Base-by-base conservation (phyloP, 2,113 vertebrate species). In the Amblyopsis rosae region DNA sequence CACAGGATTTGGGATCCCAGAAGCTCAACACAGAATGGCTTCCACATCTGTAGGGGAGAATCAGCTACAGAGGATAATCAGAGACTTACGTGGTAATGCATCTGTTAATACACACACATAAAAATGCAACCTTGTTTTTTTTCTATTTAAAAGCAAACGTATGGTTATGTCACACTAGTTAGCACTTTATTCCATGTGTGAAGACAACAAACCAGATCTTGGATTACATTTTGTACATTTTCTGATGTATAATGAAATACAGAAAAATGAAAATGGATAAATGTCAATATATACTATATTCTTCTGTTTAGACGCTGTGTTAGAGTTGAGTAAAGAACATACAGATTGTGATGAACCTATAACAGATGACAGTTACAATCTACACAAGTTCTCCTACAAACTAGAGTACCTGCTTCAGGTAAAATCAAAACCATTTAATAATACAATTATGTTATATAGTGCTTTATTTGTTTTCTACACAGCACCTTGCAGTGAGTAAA, bases 321-420 rank as follows among this genome's bases (percentile, higher is more conserved):
- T 90, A 60, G 96, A 97, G 76, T 78, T 99, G 69, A 93, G 92
- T 85, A 94, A 89, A 83, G 96, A 98, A 77, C 95, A 97, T 82
- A 90, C 82, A 70, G 95, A 96, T 75, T 89, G 77, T n/a, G 94
- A 91, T 15, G 97, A 99, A 64, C 96, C 97, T 0, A 84, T 99
- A 74, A 98, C 96, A 3, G 97, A 99, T 33, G 96, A 99, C 91
- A 95, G 94, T 66, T 64, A 90, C 81, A 97, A 88, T 84, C 90
- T 99, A 79, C 96, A 96, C 75, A 99, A 96, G 79, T 97, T 98
- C 81, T 99, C 94, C 72, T 98, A 94, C 72, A 99, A 98, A 73
- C 92, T 99, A 1, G 97, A 99, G 69, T 98, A 99, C 75, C 94
- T 99, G 75, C 84, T 99, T 35, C 91, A 93, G 84, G 92, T 92